Percentiles rank a stretch among this genome's conserved stretches.
These are phyloP conservation scores for Drosophila leontia DNA, from an alignment of 1,140 invertebrate genomes.

Conservation along the genomic window DNA sequence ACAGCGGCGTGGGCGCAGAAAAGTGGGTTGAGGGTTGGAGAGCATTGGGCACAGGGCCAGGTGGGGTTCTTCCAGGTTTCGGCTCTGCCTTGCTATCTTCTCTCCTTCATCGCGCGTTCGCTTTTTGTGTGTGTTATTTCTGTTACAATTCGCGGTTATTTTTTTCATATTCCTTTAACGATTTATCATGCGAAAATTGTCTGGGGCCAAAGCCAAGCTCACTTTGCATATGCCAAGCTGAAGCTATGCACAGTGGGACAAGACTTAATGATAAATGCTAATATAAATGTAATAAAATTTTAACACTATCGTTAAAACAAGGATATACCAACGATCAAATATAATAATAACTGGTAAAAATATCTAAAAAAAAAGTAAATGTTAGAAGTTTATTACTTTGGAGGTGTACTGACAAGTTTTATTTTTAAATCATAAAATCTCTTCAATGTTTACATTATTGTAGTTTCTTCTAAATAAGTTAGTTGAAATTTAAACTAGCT, in stretches of 20 bases:
- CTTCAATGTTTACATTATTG: too few relatives aligned
- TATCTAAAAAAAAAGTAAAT: too few relatives aligned
- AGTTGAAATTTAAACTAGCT: too few relatives aligned
- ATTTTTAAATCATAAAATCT: too few relatives aligned
- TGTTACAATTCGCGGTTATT: slow-evolving; percentile 76
- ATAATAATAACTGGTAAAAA: neutral
- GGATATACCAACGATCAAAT: too few relatives aligned
- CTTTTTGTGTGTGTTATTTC: slow-evolving; percentile 60
- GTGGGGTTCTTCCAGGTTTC: slow-evolving; percentile 8
- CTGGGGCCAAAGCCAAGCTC: slow-evolving; percentile 59
- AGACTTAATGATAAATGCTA: neutral
- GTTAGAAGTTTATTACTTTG: neutral
- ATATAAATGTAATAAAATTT: neutral
- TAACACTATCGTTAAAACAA: neutral
- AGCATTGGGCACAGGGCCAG: slow-evolving; percentile 7
- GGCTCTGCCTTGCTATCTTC: slow-evolving; percentile 24
- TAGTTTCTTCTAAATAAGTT: too few relatives aligned
- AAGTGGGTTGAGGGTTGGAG: neutral
- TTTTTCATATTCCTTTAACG: slow-evolving; percentile 78
- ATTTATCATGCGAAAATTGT: slow-evolving; percentile 83
- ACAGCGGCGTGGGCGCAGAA: slow-evolving; percentile 33
- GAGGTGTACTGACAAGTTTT: too few relatives aligned
- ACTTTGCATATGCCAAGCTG: slow-evolving; percentile 70
- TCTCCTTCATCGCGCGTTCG: slow-evolving; percentile 16
- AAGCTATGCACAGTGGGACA: slow-evolving; percentile 20